These are phyloP conservation scores for Microvelia longipes DNA, from an alignment of 1,140 invertebrate genomes.

Conservation along the genomic window DNA sequence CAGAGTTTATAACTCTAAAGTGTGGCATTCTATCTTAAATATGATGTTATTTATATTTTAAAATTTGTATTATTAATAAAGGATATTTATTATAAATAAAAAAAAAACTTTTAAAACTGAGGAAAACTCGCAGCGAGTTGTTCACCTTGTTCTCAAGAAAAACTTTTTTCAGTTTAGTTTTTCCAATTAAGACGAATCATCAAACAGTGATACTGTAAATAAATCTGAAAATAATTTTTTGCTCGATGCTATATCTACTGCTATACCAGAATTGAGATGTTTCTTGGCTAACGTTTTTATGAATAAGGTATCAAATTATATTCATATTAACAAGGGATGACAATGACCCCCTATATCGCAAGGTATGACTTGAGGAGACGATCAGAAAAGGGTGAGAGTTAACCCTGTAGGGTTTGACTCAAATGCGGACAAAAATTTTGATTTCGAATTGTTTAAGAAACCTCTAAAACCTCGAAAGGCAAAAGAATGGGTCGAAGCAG, in stretches of 20 bases:
- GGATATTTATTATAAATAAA: no score
- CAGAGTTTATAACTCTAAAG: no score
- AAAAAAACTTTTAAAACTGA: background rate
- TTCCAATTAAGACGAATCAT: background rate
- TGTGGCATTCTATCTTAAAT: no score
- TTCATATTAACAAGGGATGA: background rate
- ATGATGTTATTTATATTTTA: no score
- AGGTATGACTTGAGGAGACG: background rate
- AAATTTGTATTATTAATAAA: no score
- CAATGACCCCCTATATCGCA: background rate
- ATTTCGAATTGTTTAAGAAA: no score
- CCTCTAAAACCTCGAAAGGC: background rate
- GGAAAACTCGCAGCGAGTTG: background rate
- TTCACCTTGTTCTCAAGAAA: background rate
- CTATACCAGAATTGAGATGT: background rate
- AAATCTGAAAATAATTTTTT: background rate
- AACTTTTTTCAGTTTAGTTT: background rate
- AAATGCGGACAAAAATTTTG: background rate
- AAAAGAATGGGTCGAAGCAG: background rate
- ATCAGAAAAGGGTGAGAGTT: background rate
- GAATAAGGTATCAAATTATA: background rate
- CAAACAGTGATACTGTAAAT: background rate
- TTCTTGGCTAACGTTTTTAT: background rate
- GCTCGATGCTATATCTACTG: background rate
- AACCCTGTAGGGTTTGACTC: no score